Base-by-base conservation (phyloP, 1,140 invertebrate genomes). In the Idris sp. region DNA sequence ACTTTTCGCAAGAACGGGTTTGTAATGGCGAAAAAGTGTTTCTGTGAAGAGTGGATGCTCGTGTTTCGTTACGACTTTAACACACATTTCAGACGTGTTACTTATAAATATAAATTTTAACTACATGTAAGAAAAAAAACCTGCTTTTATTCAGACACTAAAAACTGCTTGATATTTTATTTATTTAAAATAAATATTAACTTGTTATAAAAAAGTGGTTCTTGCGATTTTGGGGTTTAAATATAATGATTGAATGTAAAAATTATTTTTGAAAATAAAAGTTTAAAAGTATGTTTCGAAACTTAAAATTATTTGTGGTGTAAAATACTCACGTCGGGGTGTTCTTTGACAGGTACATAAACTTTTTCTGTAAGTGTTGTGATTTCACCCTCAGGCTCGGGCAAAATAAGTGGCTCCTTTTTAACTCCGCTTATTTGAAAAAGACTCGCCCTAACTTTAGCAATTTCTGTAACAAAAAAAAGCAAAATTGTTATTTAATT, bases 311-410 rank as follows among this genome's bases (percentile, higher is more conserved):
- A n/a, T n/a, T n/a, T n/a, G n/a, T n/a, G n/a, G n/a, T n/a, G n/a
- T n/a, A n/a, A n/a, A n/a, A n/a, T 22, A 96, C 95, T 97, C 91
- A 99, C 98, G 87, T 99, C 98, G 90, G 98, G 98, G 89, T 99
- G 96, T 88, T 99, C 97, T 92, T 99, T 98, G 75, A 98, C 96
- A 87, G 98, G 98, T 82, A 99, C 97, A 90, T 97, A 99, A 80
- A 99, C 95, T 92, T 99, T 99, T 91, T 99, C 98, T 88, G 96
- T 96, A 77, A 97, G 91, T 80, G 96, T 96, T 58, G 95, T 93
- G 75, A 96, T 90, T 78, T 95, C 91, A 31, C 98, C 98, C 69
- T 96, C 93, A 33, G 96, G 90, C 79, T 99, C 98, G 80, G 98
- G 98, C 80, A 99, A 89, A 54, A 94, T 89, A 36, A 98, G 90